phyloP scores from a whole-genome alignment of 2,888 invertebrate genomes.

The Crepidodera aurea region DNA sequence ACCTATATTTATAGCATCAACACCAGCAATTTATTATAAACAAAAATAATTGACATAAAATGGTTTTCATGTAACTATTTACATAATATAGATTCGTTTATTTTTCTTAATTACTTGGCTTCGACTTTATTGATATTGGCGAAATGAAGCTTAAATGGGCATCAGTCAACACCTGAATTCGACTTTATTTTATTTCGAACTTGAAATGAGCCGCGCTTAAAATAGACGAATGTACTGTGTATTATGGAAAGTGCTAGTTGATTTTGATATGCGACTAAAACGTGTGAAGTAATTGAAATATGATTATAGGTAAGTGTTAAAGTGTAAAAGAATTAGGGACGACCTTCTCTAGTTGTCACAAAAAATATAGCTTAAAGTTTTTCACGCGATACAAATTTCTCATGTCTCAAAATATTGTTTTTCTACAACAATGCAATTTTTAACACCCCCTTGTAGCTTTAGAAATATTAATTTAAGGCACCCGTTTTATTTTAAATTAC shows the following conservation, averaged over 20 bases:
- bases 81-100: conserved; percentile 28
- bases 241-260: background rate
- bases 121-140: conserved; percentile 41
- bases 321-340: too few relatives aligned
- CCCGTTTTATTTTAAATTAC: too few relatives aligned
- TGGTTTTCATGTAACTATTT: conserved; percentile 32
- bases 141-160: conserved; percentile 38
- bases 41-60: conserved; percentile 34
- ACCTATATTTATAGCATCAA: conserved; percentile 14
- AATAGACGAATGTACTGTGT: background rate
- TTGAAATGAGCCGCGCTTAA: conserved; percentile 11
- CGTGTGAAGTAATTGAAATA: too few relatives aligned
- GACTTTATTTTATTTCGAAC: conserved; percentile 31
- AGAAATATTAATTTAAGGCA: too few relatives aligned
- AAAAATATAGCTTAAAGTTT: too few relatives aligned
- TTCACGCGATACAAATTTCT: too few relatives aligned
- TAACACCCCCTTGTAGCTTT: too few relatives aligned
- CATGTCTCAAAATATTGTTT: too few relatives aligned
- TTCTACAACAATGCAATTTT: too few relatives aligned
- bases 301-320: too few relatives aligned
- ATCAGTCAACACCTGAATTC: conserved; percentile 36
- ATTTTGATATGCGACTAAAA: background rate
- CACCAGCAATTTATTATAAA: conserved; percentile 25
- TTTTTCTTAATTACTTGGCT: conserved; percentile 39
- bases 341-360: too few relatives aligned